A percentile compares a stretch with the other conserved stretches of the same genome.
phyloP scores from a whole-genome alignment of 2,797 vertebrate species.

The Lepus oiostolus region DNA sequence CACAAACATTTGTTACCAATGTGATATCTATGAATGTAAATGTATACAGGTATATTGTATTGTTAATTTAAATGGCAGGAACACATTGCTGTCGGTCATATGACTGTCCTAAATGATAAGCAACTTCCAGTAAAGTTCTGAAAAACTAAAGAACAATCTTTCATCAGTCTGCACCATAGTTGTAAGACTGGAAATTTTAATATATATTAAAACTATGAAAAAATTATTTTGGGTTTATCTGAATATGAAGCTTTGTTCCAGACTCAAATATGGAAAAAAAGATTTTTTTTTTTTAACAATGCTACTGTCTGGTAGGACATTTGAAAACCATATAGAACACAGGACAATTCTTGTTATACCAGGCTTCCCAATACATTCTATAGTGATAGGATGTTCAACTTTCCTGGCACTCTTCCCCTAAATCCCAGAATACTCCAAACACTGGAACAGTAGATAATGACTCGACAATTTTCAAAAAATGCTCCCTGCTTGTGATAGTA shows the following conservation, averaged over 20 bases:
- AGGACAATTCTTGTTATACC: background rate
- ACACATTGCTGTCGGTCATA: background rate
- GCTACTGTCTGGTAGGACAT: background rate
- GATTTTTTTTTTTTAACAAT: background rate
- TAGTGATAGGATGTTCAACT: background rate
- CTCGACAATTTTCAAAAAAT: background rate
- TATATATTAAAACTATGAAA: background rate
- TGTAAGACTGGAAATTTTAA: background rate
- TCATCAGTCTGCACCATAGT: background rate
- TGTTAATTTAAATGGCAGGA: background rate
- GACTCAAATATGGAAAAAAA: background rate
- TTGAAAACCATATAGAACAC: background rate
- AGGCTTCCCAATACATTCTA: background rate
- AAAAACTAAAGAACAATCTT: background rate
- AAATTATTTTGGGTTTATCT: background rate
- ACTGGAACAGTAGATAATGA: background rate
- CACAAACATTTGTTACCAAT: background rate
- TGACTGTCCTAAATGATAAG: background rate
- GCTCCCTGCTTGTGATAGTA: background rate
- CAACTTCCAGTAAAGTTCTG: background rate
- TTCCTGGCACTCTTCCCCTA: background rate
- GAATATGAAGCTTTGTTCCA: constrained; percentile 7
- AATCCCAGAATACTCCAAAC: background rate
- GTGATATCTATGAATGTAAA: background rate
- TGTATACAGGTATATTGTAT: background rate